Conservation (phyloP, 2,797 vertebrate genomes). For the Phalanger gymnotis region DNA sequence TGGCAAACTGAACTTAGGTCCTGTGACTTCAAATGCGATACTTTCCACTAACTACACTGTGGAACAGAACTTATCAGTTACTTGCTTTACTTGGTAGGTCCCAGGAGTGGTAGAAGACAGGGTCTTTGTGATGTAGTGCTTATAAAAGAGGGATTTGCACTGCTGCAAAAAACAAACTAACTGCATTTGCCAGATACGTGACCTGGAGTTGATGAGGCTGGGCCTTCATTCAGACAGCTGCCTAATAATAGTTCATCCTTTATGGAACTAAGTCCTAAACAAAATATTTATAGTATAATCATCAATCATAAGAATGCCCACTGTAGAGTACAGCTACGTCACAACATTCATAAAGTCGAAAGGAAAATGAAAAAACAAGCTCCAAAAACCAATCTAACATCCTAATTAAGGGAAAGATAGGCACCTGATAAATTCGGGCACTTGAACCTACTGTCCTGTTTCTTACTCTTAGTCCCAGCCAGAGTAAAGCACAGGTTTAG, state of each 20-base stretch:
- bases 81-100: neutral
- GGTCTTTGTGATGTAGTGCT: neutral
- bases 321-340: too few species aligned
- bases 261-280: neutral
- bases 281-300: too few species aligned
- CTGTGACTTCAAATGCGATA: neutral
- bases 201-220: neutral
- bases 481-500: constrained; percentile 48
- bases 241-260: neutral
- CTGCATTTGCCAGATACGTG: neutral
- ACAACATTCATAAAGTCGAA: too few species aligned
- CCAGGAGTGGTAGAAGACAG: neutral
- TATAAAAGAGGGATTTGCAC: neutral
- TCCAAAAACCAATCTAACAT: neutral
- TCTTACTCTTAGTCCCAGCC: neutral
- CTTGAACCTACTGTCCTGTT: constrained; percentile 39
- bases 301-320: too few species aligned
- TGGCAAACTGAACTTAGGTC: neutral
- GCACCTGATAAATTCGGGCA: constrained; percentile 67
- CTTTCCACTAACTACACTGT: neutral
- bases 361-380: neutral
- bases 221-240: neutral
- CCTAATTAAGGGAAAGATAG: neutral
- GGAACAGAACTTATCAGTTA: neutral
- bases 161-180: neutral